Evolutionary conservation across 2,888 invertebrate species (phyloP).

Genomic region (Chironomus tentans): DNA sequence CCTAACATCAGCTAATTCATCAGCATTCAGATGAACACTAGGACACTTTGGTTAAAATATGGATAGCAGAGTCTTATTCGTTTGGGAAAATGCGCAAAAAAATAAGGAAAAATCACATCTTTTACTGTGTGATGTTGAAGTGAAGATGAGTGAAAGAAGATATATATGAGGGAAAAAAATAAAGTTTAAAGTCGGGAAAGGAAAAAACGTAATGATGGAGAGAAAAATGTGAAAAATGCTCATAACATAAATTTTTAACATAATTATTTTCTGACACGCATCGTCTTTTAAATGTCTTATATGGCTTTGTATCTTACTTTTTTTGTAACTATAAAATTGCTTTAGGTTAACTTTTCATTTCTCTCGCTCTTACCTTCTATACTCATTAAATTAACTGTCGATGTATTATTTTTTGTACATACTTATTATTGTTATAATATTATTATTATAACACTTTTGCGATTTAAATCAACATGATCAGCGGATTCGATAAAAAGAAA

Average conservation of each 20-base stretch:
- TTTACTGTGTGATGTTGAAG: not conserved
- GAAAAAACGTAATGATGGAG: not conserved
- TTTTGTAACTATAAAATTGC: not conserved
- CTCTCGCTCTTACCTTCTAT: not conserved
- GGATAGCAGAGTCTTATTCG: no score
- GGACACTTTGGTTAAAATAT: no score
- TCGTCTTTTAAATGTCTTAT: not conserved
- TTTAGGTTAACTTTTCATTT: not conserved
- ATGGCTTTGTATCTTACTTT: not conserved
- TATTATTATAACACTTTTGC: not conserved
- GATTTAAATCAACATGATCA: not conserved
- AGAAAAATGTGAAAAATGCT: slow-evolving; percentile 10
- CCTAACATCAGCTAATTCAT: no score
- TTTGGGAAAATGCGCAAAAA: no score
- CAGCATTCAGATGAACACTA: no score
- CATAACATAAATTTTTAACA: slow-evolving; percentile 11
- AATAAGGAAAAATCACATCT: not conserved
- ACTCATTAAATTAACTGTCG: not conserved
- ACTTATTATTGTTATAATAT: not conserved
- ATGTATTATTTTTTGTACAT: not conserved
- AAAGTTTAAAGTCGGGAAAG: not conserved
- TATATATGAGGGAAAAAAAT: no score
- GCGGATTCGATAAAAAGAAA: not conserved
- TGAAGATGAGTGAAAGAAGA: not conserved
- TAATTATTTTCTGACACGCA: slow-evolving; percentile 14